phyloP scores from a whole-genome alignment of 2,797 vertebrate species.

The Spondyliosoma cantharus region DNA sequence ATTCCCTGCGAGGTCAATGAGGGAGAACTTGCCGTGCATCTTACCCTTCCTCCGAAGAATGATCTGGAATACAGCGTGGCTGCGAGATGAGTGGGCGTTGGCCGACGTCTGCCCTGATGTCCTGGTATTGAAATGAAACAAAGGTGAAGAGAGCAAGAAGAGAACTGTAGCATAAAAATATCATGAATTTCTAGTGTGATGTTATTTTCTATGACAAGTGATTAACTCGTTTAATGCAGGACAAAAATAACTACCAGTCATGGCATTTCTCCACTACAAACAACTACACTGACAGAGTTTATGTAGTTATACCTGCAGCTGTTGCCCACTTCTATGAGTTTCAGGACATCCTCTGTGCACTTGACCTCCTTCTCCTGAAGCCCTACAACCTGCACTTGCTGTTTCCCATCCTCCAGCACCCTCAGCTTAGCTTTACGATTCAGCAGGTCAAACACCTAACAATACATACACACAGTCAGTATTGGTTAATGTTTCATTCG shows the following conservation, averaged over 20 bases:
- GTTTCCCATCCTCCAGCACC: slow-evolving; percentile 96
- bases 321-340: slow-evolving; percentile 97
- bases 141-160: neutral
- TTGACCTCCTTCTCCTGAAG: slow-evolving; percentile 95
- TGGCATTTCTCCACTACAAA: neutral
- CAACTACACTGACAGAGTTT: neutral
- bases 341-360: slow-evolving; percentile 97
- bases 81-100: slow-evolving; percentile 97
- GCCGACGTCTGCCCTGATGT: slow-evolving; percentile 97
- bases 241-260: neutral
- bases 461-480: slow-evolving; percentile 4
- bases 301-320: slow-evolving; percentile 91
- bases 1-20: slow-evolving; percentile 96
- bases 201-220: too few relatives aligned
- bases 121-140: slow-evolving; percentile 74
- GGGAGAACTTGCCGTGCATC: slow-evolving; percentile 96
- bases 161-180: neutral
- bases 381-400: slow-evolving; percentile 97
- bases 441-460: slow-evolving; percentile 95
- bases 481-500: neutral
- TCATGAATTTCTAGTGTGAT: neutral
- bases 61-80: slow-evolving; percentile 97
- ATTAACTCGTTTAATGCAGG: neutral
- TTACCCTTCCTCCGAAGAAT: slow-evolving; percentile 94
- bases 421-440: slow-evolving; percentile 96